Base-by-base conservation (phyloP, 2,888 invertebrate genomes). In the Perizoma affinitatum region DNA sequence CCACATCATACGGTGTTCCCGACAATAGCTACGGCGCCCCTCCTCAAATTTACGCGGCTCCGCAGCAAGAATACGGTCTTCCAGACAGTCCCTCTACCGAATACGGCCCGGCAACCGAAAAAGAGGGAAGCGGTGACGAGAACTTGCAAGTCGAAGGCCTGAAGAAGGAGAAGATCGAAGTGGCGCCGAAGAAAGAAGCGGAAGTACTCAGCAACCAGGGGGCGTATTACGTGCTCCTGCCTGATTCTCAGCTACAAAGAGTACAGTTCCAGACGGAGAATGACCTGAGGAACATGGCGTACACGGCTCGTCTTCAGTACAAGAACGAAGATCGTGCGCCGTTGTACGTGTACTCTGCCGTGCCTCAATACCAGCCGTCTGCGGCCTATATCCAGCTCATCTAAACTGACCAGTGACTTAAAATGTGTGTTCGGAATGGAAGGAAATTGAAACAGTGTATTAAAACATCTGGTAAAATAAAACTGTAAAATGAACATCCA, bases 141-240 rank as follows among this genome's bases (percentile, higher is more conserved):
- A 58, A 33, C 11, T 59, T 72, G 0, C 63, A 68, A 67, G 71
- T 70, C 7, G 70, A 70, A 50, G 72, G 73, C 11, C 74, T 78
- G 6, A 76, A 77, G 42, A 81, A 79, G 36, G 83, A 76, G 22
- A 77, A 83, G 68, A 53, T 90, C 59, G 71, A 86, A 73, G 77
- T 80, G 22, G 81, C 68, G 5, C 78, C 83, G 0, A 82, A 84
- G 50, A 78, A 76, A 1, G 85, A 86, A 9, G 78, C 82, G 53
- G 88, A 89, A 56, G 80, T 90, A 5, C 76, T 93, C 33, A 87
- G 79, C 62, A 73, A 80, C 50, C 83, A 87, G 69, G 95, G 95
- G 5, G 93, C 94, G 36, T 95, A 95, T 79, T 95, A 94, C 78
- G 90, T 95, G 6, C 93, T 95, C 43, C 87, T 95, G 64, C 95